Evolutionary conservation across 2,888 invertebrate genomes (phyloP).

Genomic region (Lissonota sp.): DNA sequence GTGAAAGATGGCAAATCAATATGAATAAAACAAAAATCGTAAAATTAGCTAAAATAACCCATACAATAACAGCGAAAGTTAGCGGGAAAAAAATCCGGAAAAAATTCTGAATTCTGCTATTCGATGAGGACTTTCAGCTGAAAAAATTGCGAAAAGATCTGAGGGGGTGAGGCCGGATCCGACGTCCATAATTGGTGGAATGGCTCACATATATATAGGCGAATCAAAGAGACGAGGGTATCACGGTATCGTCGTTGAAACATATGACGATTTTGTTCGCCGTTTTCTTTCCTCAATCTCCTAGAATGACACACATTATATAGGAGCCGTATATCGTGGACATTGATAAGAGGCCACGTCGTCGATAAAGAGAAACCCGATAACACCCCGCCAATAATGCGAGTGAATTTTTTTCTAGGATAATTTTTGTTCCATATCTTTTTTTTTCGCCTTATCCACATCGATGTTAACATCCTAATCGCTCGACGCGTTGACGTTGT

Average conservation of each 20-base stretch:
- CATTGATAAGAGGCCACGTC: constrained; percentile 53
- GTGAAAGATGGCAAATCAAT: too few relatives aligned
- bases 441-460: constrained; percentile 9
- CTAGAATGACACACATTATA: constrained; percentile 14
- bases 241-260: constrained; percentile 37
- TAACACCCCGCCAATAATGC: constrained; percentile 22
- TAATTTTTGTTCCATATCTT: constrained; percentile 4
- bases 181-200: too few relatives aligned
- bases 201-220: too few relatives aligned
- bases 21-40: too few relatives aligned
- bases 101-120: too few relatives aligned
- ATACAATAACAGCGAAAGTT: too few relatives aligned
- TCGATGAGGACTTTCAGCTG: too few relatives aligned
- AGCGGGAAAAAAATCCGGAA: too few relatives aligned
- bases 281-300: neutral
- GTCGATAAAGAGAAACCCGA: too few relatives aligned
- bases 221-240: constrained; percentile 45
- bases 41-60: too few relatives aligned
- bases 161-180: too few relatives aligned
- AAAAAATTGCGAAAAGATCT: too few relatives aligned
- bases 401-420: constrained; percentile 23
- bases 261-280: constrained; percentile 6
- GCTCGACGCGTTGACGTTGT: constrained; percentile 7
- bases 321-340: neutral
- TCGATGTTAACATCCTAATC: constrained; percentile 13